phyloP scores from a whole-genome alignment of 2,113 vertebrate species.

The Dipodomys merriami region DNA sequence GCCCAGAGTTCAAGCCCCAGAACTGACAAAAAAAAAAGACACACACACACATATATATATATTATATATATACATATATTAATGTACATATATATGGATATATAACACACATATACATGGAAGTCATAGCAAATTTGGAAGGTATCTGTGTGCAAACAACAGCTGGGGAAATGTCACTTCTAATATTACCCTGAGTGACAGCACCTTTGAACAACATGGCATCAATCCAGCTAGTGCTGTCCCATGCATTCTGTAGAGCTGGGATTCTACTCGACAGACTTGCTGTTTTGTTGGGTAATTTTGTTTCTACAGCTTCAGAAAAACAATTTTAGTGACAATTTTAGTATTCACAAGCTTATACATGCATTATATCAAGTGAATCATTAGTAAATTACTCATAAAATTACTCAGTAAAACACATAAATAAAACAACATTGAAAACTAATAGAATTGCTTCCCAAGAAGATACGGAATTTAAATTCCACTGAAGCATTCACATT shows the following conservation, averaged over 20 bases:
- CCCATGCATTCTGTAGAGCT: not conserved
- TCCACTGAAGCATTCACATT: not conserved
- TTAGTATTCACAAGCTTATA: constrained; percentile 16
- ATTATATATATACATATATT: too few relatives aligned
- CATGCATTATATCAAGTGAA: not conserved
- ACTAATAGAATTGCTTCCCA: not conserved
- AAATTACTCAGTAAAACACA: not conserved
- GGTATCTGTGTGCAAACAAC: not conserved
- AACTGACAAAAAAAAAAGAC: not conserved
- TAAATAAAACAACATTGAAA: constrained; percentile 37
- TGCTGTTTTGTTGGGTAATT: not conserved
- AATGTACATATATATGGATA: not conserved
- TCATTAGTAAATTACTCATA: constrained; percentile 35
- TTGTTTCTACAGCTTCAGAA: not conserved
- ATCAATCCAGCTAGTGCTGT: not conserved
- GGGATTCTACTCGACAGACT: not conserved
- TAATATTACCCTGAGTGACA: not conserved
- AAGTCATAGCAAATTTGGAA: not conserved
- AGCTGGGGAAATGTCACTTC: not conserved
- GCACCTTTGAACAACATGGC: not conserved
- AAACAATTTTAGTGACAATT: constrained; percentile 27
- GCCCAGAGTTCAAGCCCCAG: too few relatives aligned
- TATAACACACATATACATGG: not conserved
- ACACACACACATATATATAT: too few relatives aligned
- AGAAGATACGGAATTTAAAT: not conserved